Base-by-base conservation (phyloP, 2,888 invertebrate species). In the Dicranocentrus wangi region DNA sequence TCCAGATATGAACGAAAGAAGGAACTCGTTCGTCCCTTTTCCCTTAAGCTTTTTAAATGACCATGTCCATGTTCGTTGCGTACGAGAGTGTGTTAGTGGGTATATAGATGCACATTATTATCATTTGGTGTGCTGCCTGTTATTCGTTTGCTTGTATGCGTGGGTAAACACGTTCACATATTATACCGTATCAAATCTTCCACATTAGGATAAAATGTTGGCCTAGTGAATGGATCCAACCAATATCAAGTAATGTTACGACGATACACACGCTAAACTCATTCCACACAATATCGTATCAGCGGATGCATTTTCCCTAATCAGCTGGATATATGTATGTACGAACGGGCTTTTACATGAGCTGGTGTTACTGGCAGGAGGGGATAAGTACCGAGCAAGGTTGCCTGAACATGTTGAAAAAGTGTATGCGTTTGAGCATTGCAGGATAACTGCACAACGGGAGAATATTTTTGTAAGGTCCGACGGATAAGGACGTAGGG, bases 321-420 rank as follows among this genome's bases (percentile, higher is more conserved):
- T 78, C 78, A 78, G 78, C 78, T 78, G 78, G 78, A 78, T 71
- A 78, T 47, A 78, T 78, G 76, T 55, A 71, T 68, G 58, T 75
- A 75, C 65, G 13, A n/a, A 13, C 32, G 15, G 51, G 19, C n/a
- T 51, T 51, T 32, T 32, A 32, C 32, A 21, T 68, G 25, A 28
- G 69, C 10, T 39, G 27, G 21, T 55, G 28, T 51, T 10, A 55
- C 32, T 32, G 32, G 32, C 32, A 32, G 32, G 19, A 13, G 42
- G 51, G 51, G 32, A 28, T 61, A 32, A 32, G 32, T 32, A 10
- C 3, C 3, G 32, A 32, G n/a, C 32, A 32, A 32, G 32, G 32
- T 32, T 32, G 32, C n/a, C n/a, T n/a, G n/a, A n/a, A n/a, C n/a
- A n/a, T n/a, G n/a, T n/a, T n/a, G n/a, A n/a, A n/a, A n/a, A n/a